Conservation (phyloP, 2,888 invertebrate genomes). For the Amiota communis region DNA sequence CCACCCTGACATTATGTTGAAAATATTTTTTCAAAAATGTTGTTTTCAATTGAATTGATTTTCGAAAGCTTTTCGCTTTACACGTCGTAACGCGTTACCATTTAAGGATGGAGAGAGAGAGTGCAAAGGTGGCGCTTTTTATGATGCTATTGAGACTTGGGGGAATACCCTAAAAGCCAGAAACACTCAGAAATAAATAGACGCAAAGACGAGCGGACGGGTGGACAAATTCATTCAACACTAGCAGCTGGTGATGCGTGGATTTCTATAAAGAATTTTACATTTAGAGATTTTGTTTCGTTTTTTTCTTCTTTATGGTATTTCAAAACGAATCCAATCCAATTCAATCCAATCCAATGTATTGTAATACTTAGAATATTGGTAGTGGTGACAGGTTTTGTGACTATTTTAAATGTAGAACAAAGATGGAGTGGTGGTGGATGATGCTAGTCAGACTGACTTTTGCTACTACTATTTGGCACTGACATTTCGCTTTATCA, state of each 20-base stretch:
- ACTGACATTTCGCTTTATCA: constrained; percentile 16
- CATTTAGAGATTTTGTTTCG: background rate
- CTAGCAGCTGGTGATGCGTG: constrained; percentile 5
- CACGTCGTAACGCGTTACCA: constrained; percentile 13
- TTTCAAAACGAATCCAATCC: constrained; percentile 12
- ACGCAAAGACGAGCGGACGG: no score
- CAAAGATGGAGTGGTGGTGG: background rate
- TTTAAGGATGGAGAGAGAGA: background rate
- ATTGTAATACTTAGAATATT: background rate
- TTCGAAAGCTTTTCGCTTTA: constrained; percentile 51
- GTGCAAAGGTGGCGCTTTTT: background rate
- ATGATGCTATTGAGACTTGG: constrained; percentile 4
- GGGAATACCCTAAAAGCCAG: constrained; percentile 18
- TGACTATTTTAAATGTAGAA: background rate
- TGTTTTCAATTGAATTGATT: constrained; percentile 66
- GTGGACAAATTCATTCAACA: background rate
- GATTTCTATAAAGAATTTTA: constrained; percentile 12
- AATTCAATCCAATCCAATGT: background rate
- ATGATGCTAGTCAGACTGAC: background rate
- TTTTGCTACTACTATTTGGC: constrained; percentile 1
- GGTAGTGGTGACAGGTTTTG: constrained; percentile 20
- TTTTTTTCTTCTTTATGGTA: constrained; percentile 6
- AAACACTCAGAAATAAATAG: background rate
- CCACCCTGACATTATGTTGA: no score
- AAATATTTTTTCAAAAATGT: constrained; percentile 37